A percentile compares a stretch with the other conserved stretches of the same genome.
These are phyloP conservation scores for Orchestia grillus DNA, from an alignment of 1,140 invertebrate genomes.

Conservation along the genomic window DNA sequence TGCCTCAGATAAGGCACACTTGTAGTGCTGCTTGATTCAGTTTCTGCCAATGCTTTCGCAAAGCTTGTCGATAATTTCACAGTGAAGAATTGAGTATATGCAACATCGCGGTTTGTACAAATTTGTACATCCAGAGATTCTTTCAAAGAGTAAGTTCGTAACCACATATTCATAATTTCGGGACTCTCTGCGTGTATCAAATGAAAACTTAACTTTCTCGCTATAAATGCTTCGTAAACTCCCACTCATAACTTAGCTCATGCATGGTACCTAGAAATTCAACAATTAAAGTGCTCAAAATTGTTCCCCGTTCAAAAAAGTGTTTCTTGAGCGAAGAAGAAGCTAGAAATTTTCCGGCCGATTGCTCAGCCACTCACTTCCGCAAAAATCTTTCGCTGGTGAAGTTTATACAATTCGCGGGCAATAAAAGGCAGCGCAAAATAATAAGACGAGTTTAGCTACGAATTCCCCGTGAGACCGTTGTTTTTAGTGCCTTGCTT, in stretches of 20 bases:
- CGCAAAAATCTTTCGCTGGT: background rate
- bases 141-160: background rate
- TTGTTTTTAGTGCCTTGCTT: background rate
- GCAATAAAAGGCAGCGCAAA: background rate
- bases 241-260: too few relatives aligned
- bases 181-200: background rate
- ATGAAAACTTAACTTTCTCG: background rate
- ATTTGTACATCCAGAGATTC: background rate
- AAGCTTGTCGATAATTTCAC: background rate
- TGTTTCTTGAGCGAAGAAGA: background rate
- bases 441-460: background rate
- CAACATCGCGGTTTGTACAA: background rate
- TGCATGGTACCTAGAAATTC: too few relatives aligned
- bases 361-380: background rate
- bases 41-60: background rate
- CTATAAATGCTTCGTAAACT: background rate
- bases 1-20: background rate
- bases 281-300: background rate
- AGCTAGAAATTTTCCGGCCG: background rate
- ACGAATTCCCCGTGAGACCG: background rate
- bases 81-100: background rate
- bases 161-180: background rate
- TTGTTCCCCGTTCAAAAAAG: background rate
- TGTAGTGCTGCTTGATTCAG: background rate
- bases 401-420: background rate